Evolutionary conservation across 2,797 vertebrate genomes (phyloP).

Genomic region (Tadarida brasiliensis): DNA sequence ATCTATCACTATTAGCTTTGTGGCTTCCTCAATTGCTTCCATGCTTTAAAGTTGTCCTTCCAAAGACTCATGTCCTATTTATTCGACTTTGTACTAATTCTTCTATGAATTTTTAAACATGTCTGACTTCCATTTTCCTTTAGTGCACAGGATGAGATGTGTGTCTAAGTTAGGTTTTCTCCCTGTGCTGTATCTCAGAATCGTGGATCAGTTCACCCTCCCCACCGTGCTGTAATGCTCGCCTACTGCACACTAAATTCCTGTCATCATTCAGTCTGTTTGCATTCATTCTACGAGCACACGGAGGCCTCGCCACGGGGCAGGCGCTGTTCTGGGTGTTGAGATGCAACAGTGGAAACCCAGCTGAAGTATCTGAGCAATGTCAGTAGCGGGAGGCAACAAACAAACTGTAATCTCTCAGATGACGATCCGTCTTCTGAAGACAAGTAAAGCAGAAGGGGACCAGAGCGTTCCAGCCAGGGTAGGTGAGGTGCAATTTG

Average conservation of each 20-base stretch:
- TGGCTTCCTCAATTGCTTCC: background rate
- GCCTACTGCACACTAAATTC: background rate
- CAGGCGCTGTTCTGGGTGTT: background rate
- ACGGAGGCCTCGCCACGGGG: accelerated
- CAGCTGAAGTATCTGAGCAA: accelerated
- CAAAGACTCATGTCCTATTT: background rate
- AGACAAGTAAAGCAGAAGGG: background rate
- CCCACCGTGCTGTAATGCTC: background rate
- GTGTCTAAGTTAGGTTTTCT: slow-evolving; percentile 54
- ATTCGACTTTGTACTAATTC: background rate
- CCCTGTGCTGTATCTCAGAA: slow-evolving; percentile 2
- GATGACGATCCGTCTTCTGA: background rate
- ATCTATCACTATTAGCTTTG: background rate
- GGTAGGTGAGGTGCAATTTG: background rate
- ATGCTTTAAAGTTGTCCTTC: background rate
- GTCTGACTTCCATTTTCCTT: slow-evolving; percentile 57
- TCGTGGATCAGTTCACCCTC: background rate
- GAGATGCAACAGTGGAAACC: background rate
- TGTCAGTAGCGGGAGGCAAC: background rate
- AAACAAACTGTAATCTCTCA: background rate
- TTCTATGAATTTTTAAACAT: slow-evolving; percentile 41
- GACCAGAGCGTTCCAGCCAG: background rate
- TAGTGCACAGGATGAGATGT: background rate
- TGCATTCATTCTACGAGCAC: background rate
- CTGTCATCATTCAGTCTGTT: background rate